Percentiles rank a stretch among this genome's conserved stretches.
phyloP scores from a whole-genome alignment of 2,888 invertebrate species.

The Aelia acuminata region DNA sequence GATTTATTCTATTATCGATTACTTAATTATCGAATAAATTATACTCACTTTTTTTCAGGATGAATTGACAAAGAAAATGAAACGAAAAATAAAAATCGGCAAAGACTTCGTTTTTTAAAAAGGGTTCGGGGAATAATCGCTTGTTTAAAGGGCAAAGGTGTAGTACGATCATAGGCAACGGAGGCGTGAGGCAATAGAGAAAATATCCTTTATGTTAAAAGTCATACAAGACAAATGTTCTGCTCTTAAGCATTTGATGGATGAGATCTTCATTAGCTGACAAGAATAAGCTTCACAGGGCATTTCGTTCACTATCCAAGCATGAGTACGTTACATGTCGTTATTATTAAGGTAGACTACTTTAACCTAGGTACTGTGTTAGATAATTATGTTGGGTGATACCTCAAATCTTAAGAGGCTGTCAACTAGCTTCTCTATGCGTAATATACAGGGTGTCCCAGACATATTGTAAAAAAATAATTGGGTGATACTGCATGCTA shows the following conservation, averaged over 20 bases:
- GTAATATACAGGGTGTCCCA: no score
- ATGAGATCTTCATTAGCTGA: constrained; percentile 38
- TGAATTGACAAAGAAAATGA: background rate
- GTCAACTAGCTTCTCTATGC: no score
- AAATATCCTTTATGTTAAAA: constrained; percentile 28
- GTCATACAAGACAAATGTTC: constrained; percentile 43
- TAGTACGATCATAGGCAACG: background rate
- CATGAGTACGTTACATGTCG: background rate
- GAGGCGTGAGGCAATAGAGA: constrained; percentile 43
- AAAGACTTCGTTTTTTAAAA: background rate
- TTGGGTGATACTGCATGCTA: no score
- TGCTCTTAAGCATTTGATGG: constrained; percentile 28
- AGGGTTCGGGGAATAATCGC: background rate
- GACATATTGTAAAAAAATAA: no score
- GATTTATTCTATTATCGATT: no score
- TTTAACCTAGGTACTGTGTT: background rate
- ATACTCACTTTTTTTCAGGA: no score
- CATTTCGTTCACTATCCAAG: background rate
- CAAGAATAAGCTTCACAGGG: background rate
- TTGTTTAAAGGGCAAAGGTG: background rate
- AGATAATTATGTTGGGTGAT: no score
- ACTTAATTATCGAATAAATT: no score
- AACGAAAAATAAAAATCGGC: background rate
- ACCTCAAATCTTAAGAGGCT: no score
- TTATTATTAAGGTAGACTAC: background rate